Conservation (phyloP, 2,797 vertebrate genomes). For the Lagorchestes hirsutus region DNA sequence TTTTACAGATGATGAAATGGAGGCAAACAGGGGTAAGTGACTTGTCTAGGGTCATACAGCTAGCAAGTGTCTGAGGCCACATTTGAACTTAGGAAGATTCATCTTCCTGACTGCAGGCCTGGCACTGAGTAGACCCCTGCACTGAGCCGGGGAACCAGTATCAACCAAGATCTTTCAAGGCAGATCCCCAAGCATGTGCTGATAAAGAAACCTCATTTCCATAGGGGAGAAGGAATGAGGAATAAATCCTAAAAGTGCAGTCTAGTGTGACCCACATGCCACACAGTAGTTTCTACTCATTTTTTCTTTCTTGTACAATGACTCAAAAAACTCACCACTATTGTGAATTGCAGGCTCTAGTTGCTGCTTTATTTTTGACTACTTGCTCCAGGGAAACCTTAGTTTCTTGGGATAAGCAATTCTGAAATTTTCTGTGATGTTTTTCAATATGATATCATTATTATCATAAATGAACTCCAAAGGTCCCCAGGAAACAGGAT, state of each 20-base stretch:
- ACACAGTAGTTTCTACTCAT: constrained; percentile 94
- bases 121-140: neutral
- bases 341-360: constrained; percentile 90
- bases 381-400: neutral
- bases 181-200: neutral
- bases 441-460: neutral
- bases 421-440: neutral
- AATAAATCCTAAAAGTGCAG: constrained; percentile 88
- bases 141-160: neutral
- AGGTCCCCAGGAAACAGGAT: neutral
- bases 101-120: neutral
- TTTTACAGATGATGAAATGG: neutral
- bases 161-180: neutral
- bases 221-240: neutral
- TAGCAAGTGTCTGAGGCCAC: neutral
- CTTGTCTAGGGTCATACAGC: neutral
- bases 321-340: constrained; percentile 92
- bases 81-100: neutral
- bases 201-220: neutral
- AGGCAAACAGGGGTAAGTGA: neutral
- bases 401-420: neutral
- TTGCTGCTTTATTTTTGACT: constrained; percentile 84
- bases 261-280: constrained; percentile 91
- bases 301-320: constrained; percentile 91
- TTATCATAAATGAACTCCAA: neutral